Percentiles rank a stretch among this genome's conserved stretches.
phyloP scores from a whole-genome alignment of 1,140 invertebrate species.

The Stratiolaelaps scimitus region DNA sequence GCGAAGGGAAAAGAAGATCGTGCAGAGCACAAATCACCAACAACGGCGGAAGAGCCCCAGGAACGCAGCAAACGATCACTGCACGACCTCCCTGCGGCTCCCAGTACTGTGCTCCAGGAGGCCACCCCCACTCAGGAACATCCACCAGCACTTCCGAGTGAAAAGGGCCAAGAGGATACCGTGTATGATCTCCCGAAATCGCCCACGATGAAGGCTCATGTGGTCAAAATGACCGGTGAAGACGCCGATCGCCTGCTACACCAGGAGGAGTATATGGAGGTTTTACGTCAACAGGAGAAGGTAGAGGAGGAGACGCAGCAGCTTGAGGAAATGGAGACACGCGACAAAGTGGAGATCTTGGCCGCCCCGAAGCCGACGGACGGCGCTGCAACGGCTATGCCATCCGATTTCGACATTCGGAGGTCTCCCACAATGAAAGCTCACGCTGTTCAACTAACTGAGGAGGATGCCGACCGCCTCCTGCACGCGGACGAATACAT shows the following conservation, averaged over 20 bases:
- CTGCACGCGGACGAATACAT: slow-evolving; percentile 2
- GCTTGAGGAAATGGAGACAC: neutral
- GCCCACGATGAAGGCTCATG: slow-evolving; percentile 18
- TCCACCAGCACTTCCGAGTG: too few species aligned
- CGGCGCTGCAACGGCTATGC: neutral
- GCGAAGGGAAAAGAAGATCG: too few species aligned
- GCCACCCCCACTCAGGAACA: slow-evolving; percentile 13
- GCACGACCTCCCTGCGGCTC: neutral
- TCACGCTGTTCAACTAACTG: slow-evolving; percentile 14
- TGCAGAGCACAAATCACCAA: neutral
- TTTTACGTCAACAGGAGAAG: neutral
- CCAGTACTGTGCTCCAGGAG: neutral
- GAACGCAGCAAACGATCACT: neutral
- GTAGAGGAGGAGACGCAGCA: neutral
- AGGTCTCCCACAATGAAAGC: slow-evolving; percentile 21
- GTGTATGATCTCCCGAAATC: slow-evolving; percentile 4
- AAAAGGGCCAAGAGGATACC: neutral
- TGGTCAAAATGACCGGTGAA: neutral
- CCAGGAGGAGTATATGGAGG: slow-evolving; percentile 10
- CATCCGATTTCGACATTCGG: neutral
- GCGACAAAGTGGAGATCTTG: too few species aligned
- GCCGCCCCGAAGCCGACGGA: too few species aligned
- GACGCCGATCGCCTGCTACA: slow-evolving; percentile 23
- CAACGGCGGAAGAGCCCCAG: slow-evolving; percentile 5
- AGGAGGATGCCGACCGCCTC: slow-evolving; percentile 23